Evolutionary conservation across 2,888 invertebrate species (phyloP).

Genomic region (Zonitis immaculata): DNA sequence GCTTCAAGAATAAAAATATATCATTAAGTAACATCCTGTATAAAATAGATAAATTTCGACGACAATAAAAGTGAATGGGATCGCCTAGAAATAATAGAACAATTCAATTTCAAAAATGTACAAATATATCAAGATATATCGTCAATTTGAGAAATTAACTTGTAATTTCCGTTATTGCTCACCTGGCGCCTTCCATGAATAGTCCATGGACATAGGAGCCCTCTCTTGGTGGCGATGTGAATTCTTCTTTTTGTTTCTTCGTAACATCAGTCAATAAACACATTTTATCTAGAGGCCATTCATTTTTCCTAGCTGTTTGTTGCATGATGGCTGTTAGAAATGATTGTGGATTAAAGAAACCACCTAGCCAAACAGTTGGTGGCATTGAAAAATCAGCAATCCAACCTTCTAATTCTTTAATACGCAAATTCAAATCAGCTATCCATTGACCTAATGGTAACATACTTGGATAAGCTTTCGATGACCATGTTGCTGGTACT

Average conservation of each 20-base stretch:
- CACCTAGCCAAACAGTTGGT: constrained; percentile 86
- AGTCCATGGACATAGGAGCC: constrained; percentile 87
- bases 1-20: too few species aligned
- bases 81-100: too few species aligned
- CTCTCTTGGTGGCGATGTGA: constrained; percentile 81
- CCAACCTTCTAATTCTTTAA: constrained; percentile 83
- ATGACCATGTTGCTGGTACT: constrained; percentile 83
- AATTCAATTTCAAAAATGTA: neutral
- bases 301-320: constrained; percentile 91
- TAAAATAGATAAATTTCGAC: too few species aligned
- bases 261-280: constrained; percentile 92
- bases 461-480: constrained; percentile 83
- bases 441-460: constrained; percentile 79
- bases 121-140: neutral
- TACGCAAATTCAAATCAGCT: constrained; percentile 73
- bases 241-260: constrained; percentile 79
- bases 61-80: too few species aligned
- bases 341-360: constrained; percentile 96
- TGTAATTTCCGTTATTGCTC: constrained; percentile 5
- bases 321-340: constrained; percentile 97
- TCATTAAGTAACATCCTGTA: too few species aligned
- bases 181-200: constrained; percentile 83
- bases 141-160: too few species aligned
- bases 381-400: constrained; percentile 83
- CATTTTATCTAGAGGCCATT: constrained; percentile 96